phyloP scores from a whole-genome alignment of 2,113 vertebrate genomes.

The Manacus vitellinus region DNA sequence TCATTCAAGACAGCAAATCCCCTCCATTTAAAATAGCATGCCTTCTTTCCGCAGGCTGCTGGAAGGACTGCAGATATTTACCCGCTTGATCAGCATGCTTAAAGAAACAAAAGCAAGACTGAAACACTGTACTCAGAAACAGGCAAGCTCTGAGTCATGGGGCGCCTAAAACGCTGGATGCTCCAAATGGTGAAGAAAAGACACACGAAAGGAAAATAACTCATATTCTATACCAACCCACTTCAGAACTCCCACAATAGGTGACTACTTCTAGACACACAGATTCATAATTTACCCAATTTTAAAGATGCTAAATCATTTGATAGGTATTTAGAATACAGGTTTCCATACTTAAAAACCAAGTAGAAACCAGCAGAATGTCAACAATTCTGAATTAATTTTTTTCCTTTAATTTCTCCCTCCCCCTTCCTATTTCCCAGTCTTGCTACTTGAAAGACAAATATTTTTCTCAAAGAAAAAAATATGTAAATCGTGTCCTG shows the following conservation, averaged over 20 bases:
- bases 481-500: not conserved
- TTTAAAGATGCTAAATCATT: not conserved
- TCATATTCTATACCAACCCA: not conserved
- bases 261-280: not conserved
- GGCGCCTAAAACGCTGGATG: not conserved
- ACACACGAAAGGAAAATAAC: not conserved
- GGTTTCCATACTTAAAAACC: not conserved
- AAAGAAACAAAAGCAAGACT: slow-evolving; percentile 19
- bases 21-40: slow-evolving; percentile 12
- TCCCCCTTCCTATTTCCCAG: not conserved
- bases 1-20: slow-evolving; percentile 41
- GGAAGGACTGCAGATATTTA: slow-evolving; percentile 45
- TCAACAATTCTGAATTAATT: not conserved
- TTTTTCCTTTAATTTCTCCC: not conserved
- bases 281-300: not conserved
- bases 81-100: not conserved
- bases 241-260: not conserved
- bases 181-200: not conserved
- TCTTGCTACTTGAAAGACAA: slow-evolving; percentile 3
- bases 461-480: not conserved
- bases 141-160: not conserved
- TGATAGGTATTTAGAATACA: not conserved
- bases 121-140: not conserved
- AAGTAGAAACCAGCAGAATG: not conserved
- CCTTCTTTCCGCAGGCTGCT: slow-evolving; percentile 1